Percentiles rank a stretch among this genome's conserved stretches.
Conservation (phyloP, 2,888 invertebrate species). For the Parasteatoda lunata region DNA sequence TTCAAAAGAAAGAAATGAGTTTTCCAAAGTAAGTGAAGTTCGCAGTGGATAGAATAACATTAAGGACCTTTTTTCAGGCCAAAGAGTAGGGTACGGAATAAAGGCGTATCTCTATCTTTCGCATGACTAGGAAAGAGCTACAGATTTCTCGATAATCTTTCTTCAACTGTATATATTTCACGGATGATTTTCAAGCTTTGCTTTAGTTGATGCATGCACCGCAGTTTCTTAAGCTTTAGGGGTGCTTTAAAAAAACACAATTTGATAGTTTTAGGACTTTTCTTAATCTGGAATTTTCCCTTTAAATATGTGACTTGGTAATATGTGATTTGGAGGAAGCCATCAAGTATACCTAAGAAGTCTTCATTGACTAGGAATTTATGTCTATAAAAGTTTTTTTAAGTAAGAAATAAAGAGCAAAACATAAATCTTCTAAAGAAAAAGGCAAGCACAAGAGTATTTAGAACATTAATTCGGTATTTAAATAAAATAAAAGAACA, state of each 20-base stretch:
- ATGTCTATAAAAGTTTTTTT: too few species aligned
- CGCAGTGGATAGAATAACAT: conserved; percentile 59
- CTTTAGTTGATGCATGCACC: conserved; percentile 59
- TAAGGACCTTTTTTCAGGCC: conserved; percentile 52
- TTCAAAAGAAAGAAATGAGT: conserved; percentile 62
- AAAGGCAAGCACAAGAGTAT: too few species aligned
- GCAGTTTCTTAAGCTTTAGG: conserved; percentile 31
- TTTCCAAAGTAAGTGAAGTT: conserved; percentile 53
- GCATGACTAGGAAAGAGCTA: conserved; percentile 46
- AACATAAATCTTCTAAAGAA: too few species aligned
- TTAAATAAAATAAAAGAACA: too few species aligned
- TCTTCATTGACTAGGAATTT: too few species aligned
- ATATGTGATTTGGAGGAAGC: too few species aligned
- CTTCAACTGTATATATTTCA: conserved; percentile 66
- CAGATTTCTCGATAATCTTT: conserved; percentile 63
- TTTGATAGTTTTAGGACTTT: conserved; percentile 8
- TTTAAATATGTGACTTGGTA: too few species aligned
- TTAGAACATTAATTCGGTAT: too few species aligned
- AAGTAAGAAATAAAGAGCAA: too few species aligned
- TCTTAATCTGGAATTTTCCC: too few species aligned
- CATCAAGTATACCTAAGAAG: too few species aligned
- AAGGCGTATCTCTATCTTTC: conserved; percentile 59
- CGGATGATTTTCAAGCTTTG: conserved; percentile 61
- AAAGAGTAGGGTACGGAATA: conserved; percentile 43
- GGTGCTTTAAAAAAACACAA: conserved; percentile 15